phyloP scores from a whole-genome alignment of 2,888 invertebrate genomes.

The Cheilosia grossa region DNA sequence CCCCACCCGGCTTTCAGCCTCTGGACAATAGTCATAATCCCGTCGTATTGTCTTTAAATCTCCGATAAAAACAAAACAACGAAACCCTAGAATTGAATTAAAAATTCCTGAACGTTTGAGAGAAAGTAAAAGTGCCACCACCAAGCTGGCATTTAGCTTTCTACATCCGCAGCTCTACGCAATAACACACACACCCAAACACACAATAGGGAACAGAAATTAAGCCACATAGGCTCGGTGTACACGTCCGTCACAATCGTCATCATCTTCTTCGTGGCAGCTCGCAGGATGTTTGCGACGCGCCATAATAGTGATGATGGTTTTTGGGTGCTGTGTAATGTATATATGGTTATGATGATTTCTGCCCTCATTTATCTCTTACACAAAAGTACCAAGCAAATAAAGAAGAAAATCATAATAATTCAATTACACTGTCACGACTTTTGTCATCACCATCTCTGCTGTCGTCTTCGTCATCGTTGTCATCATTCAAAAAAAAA shows the following conservation, averaged over 20 bases:
- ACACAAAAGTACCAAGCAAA: slow-evolving; percentile 48
- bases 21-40: slow-evolving; percentile 54
- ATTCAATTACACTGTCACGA: slow-evolving; percentile 75
- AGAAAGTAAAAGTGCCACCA: slow-evolving; percentile 64
- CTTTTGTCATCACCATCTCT: slow-evolving; percentile 71
- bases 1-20: background rate
- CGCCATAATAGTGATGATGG: slow-evolving; percentile 17
- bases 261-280: slow-evolving; percentile 28
- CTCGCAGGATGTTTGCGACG: slow-evolving; percentile 40
- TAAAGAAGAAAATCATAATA: slow-evolving; percentile 70
- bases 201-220: slow-evolving; percentile 29
- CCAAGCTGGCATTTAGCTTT: slow-evolving; percentile 57
- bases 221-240: slow-evolving; percentile 58
- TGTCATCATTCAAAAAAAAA: slow-evolving; percentile 31
- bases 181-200: background rate
- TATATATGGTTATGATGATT: slow-evolving; percentile 54
- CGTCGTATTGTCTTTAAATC: slow-evolving; percentile 19
- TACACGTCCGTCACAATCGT: slow-evolving; percentile 46
- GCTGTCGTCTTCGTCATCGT: slow-evolving; percentile 33
- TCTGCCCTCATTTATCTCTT: slow-evolving; percentile 72
- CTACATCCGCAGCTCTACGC: slow-evolving; percentile 23
- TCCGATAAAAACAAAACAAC: slow-evolving; percentile 18
- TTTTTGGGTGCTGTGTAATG: slow-evolving; percentile 63
- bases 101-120: slow-evolving; percentile 57
- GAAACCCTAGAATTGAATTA: slow-evolving; percentile 45